These are phyloP conservation scores for Pyrocoelia pectoralis DNA, from an alignment of 2,888 invertebrate species.

Conservation along the genomic window DNA sequence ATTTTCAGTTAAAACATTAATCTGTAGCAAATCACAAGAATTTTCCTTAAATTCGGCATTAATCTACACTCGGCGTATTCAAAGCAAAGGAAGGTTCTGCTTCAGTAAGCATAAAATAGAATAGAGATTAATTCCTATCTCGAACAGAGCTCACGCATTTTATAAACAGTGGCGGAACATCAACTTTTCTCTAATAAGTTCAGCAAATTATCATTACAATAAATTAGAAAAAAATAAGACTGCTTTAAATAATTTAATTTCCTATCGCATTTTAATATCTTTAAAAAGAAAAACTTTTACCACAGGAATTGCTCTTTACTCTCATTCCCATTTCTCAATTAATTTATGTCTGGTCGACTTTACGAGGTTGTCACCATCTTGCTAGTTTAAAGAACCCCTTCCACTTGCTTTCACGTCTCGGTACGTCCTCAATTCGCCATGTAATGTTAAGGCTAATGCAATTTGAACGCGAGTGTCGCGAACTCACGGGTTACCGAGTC, in stretches of 20 bases:
- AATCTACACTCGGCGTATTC: slow-evolving; percentile 61
- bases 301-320: slow-evolving; percentile 48
- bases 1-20: slow-evolving; percentile 35
- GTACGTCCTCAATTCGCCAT: slow-evolving; percentile 63
- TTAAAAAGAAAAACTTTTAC: slow-evolving; percentile 40
- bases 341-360: slow-evolving; percentile 55
- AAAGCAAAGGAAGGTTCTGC: slow-evolving; percentile 63
- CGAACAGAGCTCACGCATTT: slow-evolving; percentile 45
- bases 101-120: slow-evolving; percentile 64
- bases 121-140: slow-evolving; percentile 66
- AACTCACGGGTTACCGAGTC: slow-evolving; percentile 58
- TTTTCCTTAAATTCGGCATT: slow-evolving; percentile 63
- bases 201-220: neutral
- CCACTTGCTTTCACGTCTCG: slow-evolving; percentile 60
- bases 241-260: neutral
- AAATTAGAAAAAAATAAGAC: neutral
- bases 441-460: slow-evolving; percentile 65
- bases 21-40: slow-evolving; percentile 47
- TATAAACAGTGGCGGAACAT: slow-evolving; percentile 28
- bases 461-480: slow-evolving; percentile 61
- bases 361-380: slow-evolving; percentile 52
- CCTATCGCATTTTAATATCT: neutral
- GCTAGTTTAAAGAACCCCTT: slow-evolving; percentile 49
- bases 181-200: neutral
- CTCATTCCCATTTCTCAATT: slow-evolving; percentile 50